Conservation (phyloP, 2,797 vertebrate species). For the Serranus cabrilla region DNA sequence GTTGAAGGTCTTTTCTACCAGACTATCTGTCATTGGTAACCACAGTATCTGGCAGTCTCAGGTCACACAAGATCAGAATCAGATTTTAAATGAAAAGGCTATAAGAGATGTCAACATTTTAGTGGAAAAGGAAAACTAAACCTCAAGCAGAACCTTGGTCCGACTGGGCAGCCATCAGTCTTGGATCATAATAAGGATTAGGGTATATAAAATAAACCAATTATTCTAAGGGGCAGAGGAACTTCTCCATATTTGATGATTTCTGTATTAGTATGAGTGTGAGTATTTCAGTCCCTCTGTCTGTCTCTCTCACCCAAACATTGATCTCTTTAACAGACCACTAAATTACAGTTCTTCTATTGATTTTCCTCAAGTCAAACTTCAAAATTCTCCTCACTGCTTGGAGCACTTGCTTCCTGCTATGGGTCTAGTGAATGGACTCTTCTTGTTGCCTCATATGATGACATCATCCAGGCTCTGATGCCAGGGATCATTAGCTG, state of each 20-base stretch:
- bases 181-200: neutral
- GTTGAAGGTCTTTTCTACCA: neutral
- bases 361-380: constrained; percentile 35
- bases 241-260: neutral
- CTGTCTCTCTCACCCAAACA: constrained; percentile 11
- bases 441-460: constrained; percentile 1
- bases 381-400: constrained; percentile 3
- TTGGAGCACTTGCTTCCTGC: neutral
- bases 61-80: neutral
- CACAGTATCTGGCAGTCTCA: neutral
- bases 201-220: neutral
- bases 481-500: neutral
- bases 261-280: neutral
- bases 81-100: neutral
- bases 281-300: neutral
- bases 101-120: neutral
- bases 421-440: neutral
- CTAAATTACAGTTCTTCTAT: constrained; percentile 27
- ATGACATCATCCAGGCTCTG: neutral
- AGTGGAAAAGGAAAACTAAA: no score
- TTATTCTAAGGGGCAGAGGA: neutral
- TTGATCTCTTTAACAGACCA: constrained; percentile 22
- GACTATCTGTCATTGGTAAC: neutral
- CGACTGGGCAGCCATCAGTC: no score
- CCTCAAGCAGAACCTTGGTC: no score